Evolutionary conservation across 2,113 vertebrate genomes (phyloP), one percentile per base, ranked within the genome.

Genomic region (Erythrocercus mccallii): DNA sequence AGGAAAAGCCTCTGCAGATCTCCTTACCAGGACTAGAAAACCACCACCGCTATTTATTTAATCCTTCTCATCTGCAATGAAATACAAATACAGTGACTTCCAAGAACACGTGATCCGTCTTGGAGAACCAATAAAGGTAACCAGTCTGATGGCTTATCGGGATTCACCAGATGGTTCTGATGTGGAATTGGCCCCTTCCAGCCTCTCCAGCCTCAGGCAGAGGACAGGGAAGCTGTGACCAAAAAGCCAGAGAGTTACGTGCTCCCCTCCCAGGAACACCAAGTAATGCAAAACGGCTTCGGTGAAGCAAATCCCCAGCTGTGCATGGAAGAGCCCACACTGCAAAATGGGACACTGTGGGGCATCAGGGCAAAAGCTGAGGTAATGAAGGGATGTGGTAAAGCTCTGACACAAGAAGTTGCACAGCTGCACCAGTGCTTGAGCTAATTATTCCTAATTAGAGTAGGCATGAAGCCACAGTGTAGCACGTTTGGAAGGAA

Each of bases 261-360:
- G 10, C 27, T 81, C 11, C 94, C 44, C 24, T 94, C 45, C 47
- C 60, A 78, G 71, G 54, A 85, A 76, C 4, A 2, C 12, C 20
- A 40, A 81, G 74, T 38, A 65, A 83, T 11, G 40, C 16, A 61
- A 42, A 84, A 70, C 2, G 7, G 23, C 58, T 64, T 83, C 3
- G 11, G 54, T 53, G 74, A 88, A 88, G 61, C 57, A 65, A 85
- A 85, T 12, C 28, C 19, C 47, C 73, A 56, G 61, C 48, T 93
- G 90, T 7, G 18, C 28, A 20, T 5, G 23, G 66, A 65, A 66
- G 62, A 88, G 35, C 27, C 68, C 45, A 65, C 66, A 20, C 0
- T 30, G 28, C 0, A 0, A 57, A 70, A 65, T 0, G 0, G 42
- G 35, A 83, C 50, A 42, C 21, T 7, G 11, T 0, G 5, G 33